Conservation (phyloP, 2,888 invertebrate species). For the Drosophila fungiperda region DNA sequence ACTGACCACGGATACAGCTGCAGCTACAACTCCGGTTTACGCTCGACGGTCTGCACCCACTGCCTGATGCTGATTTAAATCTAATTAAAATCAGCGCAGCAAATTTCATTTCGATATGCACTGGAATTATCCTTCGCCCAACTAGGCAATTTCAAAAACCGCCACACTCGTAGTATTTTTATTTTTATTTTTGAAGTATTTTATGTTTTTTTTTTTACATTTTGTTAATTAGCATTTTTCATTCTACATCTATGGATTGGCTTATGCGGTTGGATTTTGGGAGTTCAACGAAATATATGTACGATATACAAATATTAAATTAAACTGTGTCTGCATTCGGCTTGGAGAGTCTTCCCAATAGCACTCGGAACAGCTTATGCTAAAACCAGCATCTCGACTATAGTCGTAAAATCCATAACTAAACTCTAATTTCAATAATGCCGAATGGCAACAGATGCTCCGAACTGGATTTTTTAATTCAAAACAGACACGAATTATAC, state of each 20-base stretch:
- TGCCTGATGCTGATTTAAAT: constrained; percentile 67
- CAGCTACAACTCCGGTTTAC: not conserved
- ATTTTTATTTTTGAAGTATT: constrained; percentile 2
- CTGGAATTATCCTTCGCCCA: not conserved
- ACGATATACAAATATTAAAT: not conserved
- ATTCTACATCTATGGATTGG: constrained; percentile 18
- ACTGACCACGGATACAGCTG: constrained; percentile 18
- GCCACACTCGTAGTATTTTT: constrained; percentile 16
- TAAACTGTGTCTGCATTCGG: constrained; percentile 51
- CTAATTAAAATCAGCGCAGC: constrained; percentile 74
- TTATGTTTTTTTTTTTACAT: not conserved
- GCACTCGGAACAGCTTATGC: constrained; percentile 57
- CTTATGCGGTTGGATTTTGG: constrained; percentile 36
- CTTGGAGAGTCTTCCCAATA: constrained; percentile 50
- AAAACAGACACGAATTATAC: constrained; percentile 1
- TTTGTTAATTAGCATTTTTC: constrained; percentile 8
- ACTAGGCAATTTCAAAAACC: constrained; percentile 40
- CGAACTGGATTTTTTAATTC: constrained; percentile 30
- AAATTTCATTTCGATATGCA: constrained; percentile 61
- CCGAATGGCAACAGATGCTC: constrained; percentile 18
- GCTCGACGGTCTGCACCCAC: constrained; percentile 1
- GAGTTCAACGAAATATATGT: constrained; percentile 47
- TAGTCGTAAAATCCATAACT: constrained; percentile 52
- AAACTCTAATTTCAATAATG: constrained; percentile 64
- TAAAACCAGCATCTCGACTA: constrained; percentile 50